These are phyloP conservation scores for Myocastor coypus DNA, from an alignment of 2,113 vertebrate genomes.

Conservation along the genomic window DNA sequence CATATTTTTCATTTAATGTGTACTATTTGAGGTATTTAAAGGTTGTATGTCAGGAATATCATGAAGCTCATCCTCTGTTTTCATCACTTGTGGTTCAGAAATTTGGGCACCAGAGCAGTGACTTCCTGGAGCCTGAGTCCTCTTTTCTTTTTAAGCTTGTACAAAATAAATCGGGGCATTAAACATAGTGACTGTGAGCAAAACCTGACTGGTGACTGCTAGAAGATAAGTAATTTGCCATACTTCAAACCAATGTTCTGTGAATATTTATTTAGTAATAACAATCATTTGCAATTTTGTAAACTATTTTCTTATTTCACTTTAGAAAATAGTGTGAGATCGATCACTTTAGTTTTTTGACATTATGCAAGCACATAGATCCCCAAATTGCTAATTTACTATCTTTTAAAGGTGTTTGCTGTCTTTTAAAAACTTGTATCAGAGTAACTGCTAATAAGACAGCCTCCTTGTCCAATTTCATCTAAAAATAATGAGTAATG, in stretches of 20 bases:
- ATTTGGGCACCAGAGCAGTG: not conserved
- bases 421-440: not conserved
- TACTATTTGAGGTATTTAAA: not conserved
- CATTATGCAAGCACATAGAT: not conserved
- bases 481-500: not conserved
- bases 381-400: not conserved
- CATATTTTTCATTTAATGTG: not conserved
- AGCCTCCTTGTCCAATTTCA: not conserved
- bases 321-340: not conserved
- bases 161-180: not conserved
- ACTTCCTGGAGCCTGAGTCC: not conserved
- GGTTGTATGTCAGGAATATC: not conserved
- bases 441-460: not conserved
- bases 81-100: not conserved
- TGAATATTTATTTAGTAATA: slow-evolving; percentile 24
- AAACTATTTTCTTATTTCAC: slow-evolving; percentile 19
- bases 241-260: not conserved
- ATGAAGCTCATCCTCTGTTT: not conserved
- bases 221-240: not conserved
- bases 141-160: slow-evolving; percentile 22
- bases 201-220: not conserved
- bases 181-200: not conserved
- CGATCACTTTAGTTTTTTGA: not conserved
- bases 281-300: not conserved
- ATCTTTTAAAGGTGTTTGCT: too few relatives aligned